Percentiles rank a stretch among this genome's conserved stretches.
phyloP scores from a whole-genome alignment of 1,140 invertebrate species.

The Hypothenemus hampei region DNA sequence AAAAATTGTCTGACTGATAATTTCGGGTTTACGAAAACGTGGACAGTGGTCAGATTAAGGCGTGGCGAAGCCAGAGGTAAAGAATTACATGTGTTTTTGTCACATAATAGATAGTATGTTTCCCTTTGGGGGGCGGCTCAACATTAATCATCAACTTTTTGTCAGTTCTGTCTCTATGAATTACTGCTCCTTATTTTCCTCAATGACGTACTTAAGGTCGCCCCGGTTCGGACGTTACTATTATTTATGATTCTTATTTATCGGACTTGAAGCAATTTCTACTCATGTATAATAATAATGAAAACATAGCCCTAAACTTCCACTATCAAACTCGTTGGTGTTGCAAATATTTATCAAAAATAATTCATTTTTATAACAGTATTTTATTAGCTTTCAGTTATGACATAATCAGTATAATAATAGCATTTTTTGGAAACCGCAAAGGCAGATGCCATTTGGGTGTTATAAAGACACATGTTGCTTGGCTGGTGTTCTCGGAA shows the following conservation, averaged over 20 bases:
- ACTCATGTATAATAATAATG: constrained; percentile 2
- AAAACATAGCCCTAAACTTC: not conserved
- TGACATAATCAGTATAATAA: not conserved
- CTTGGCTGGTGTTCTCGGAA: not conserved
- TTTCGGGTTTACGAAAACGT: too few species aligned
- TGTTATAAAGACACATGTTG: not conserved
- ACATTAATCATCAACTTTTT: constrained; percentile 24
- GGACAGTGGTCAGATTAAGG: constrained; percentile 19
- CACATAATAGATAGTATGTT: constrained; percentile 38
- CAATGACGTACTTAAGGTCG: constrained; percentile 18
- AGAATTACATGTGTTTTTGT: constrained; percentile 37
- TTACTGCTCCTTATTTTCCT: constrained; percentile 24
- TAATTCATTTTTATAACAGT: not conserved
- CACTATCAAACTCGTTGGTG: not conserved
- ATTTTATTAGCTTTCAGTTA: not conserved
- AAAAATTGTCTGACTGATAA: too few species aligned
- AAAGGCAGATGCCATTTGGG: not conserved
- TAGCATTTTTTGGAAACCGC: not conserved
- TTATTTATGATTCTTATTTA: constrained; percentile 24
- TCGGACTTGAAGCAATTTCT: constrained; percentile 2
- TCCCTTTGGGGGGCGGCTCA: constrained; percentile 8
- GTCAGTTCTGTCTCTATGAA: constrained; percentile 25
- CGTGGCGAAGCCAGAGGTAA: constrained; percentile 22
- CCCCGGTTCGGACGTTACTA: constrained; percentile 18
- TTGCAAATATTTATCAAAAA: not conserved